phyloP scores from a whole-genome alignment of 2,113 vertebrate genomes.

The Mesoclemmys tuberculata region DNA sequence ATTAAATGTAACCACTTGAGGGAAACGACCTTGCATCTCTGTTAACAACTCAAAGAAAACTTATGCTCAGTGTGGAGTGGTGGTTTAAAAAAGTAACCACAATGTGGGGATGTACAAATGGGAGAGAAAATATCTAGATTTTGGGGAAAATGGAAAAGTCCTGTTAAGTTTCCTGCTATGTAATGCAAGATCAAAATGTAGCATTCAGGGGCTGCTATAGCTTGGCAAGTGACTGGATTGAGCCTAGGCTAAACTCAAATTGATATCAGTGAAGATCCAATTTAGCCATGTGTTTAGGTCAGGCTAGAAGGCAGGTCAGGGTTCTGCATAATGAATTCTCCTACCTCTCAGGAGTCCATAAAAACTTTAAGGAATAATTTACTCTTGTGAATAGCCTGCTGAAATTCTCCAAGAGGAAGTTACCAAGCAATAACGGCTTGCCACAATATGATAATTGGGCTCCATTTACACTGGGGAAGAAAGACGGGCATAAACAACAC shows the following conservation, averaged over 20 bases:
- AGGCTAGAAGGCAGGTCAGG: not conserved
- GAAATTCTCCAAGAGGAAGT: not conserved
- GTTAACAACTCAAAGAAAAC: not conserved
- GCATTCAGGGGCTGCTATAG: not conserved
- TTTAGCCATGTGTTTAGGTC: not conserved
- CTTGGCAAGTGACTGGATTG: not conserved
- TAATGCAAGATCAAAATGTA: not conserved
- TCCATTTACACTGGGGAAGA: not conserved
- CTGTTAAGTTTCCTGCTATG: not conserved
- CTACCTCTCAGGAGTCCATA: fast-evolving
- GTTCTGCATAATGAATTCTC: not conserved
- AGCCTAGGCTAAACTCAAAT: not conserved
- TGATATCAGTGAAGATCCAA: not conserved
- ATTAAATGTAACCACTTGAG: not conserved
- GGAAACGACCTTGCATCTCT: not conserved
- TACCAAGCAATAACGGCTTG: not conserved
- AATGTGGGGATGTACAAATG: not conserved
- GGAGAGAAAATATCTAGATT: not conserved
- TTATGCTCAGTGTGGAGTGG: not conserved
- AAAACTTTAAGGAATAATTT: not conserved
- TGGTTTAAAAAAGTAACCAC: not conserved
- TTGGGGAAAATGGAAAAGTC: not conserved
- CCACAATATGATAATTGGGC: not conserved
- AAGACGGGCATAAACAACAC: not conserved
- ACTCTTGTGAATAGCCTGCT: not conserved